These are phyloP conservation scores for Oryzaephilus surinamensis DNA, from an alignment of 1,140 invertebrate genomes.

Conservation along the genomic window DNA sequence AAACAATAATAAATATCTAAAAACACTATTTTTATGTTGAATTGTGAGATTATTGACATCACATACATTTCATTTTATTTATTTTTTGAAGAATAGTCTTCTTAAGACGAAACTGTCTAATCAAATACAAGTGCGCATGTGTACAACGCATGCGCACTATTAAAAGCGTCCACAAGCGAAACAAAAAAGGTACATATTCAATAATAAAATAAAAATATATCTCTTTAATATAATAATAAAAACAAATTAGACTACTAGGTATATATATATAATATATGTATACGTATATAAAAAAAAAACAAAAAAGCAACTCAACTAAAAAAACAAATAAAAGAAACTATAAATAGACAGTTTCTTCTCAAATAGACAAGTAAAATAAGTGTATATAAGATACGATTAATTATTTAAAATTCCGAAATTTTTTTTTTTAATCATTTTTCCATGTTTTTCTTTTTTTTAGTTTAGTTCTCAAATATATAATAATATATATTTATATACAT, in stretches of 20 bases:
- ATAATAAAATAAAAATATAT: slow-evolving; percentile 4
- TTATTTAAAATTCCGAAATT: slow-evolving; percentile 24
- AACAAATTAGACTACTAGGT: background rate
- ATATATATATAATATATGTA: background rate
- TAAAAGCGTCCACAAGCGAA: background rate
- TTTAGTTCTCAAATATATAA: no score
- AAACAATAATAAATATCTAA: slow-evolving; percentile 22
- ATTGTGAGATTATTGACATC: slow-evolving; percentile 36
- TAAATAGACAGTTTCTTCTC: slow-evolving; percentile 7
- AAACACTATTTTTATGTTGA: slow-evolving; percentile 21
- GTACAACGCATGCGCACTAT: background rate
- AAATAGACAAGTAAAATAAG: slow-evolving; percentile 13
- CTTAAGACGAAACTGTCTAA: slow-evolving; percentile 15
- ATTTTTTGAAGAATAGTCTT: slow-evolving; percentile 33
- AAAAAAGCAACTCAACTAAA: background rate
- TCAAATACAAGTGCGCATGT: background rate
- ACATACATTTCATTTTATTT: no score
- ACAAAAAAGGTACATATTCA: background rate
- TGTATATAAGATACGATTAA: slow-evolving; percentile 35
- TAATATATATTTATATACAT: slow-evolving; percentile 35
- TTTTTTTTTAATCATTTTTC: slow-evolving; percentile 17
- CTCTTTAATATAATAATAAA: slow-evolving; percentile 3
- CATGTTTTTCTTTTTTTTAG: slow-evolving; percentile 22
- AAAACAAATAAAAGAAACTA: background rate
- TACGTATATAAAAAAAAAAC: background rate